Evolutionary conservation across 1,140 invertebrate genomes (phyloP).

Genomic region (Adelges cooleyi): DNA sequence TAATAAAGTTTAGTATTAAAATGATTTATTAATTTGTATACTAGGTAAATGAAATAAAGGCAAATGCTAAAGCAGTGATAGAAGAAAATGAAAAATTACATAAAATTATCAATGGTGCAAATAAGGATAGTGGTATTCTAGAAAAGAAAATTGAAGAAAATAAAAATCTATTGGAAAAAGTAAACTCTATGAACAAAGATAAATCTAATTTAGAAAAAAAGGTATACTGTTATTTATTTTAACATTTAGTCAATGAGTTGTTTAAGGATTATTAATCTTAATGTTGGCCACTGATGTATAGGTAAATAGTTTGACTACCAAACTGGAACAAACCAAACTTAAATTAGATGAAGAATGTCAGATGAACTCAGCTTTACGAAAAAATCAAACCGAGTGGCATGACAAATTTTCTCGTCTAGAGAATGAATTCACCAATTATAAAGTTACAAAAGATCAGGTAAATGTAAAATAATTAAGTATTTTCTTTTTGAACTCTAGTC

Average conservation of each 20-base stretch:
- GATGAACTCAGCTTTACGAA: slow-evolving; percentile 58
- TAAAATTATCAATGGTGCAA: slow-evolving; percentile 2
- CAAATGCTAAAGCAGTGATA: slow-evolving; percentile 37
- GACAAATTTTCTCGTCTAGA: slow-evolving; percentile 53
- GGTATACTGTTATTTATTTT: not conserved
- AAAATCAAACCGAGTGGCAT: slow-evolving; percentile 69
- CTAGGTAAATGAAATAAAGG: slow-evolving; percentile 36
- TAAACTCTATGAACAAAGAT: slow-evolving; percentile 7
- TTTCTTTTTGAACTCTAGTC: not conserved
- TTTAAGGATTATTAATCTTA: not conserved
- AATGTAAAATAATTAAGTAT: not conserved
- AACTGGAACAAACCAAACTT: slow-evolving; percentile 45
- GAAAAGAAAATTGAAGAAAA: slow-evolving; percentile 21
- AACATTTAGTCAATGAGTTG: too few species aligned
- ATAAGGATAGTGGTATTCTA: not conserved
- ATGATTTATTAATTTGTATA: not conserved
- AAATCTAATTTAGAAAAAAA: slow-evolving; percentile 16
- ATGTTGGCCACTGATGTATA: not conserved
- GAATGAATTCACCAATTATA: slow-evolving; percentile 46
- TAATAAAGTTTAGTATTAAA: too few species aligned
- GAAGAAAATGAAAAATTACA: slow-evolving; percentile 39
- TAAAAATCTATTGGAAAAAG: not conserved
- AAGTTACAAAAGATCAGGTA: slow-evolving; percentile 45
- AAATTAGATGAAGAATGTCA: slow-evolving; percentile 69
- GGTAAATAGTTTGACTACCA: slow-evolving; percentile 45